Conservation (phyloP, 2,888 invertebrate species). For the Polyommatus iphigenia region DNA sequence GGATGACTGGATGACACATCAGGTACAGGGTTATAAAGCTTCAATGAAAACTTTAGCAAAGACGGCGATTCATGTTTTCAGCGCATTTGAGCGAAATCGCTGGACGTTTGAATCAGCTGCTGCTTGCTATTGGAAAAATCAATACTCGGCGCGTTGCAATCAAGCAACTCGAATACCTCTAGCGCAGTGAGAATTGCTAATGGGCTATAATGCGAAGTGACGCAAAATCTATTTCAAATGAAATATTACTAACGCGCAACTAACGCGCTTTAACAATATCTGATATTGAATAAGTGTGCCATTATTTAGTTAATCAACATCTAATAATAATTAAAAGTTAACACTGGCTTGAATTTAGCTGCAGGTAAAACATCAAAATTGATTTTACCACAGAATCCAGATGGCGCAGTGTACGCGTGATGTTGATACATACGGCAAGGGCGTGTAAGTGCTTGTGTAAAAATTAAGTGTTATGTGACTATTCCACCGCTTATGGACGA, state of each 20-base stretch:
- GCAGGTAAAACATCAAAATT: slow-evolving; percentile 51
- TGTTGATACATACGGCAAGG: slow-evolving; percentile 76
- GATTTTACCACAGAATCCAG: slow-evolving; percentile 52
- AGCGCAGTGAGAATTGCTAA: slow-evolving; percentile 11
- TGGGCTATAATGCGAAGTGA: slow-evolving; percentile 9
- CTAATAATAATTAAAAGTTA: slow-evolving; percentile 58
- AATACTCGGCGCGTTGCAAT: slow-evolving; percentile 53
- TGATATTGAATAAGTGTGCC: slow-evolving; percentile 35
- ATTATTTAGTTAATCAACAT: slow-evolving; percentile 53
- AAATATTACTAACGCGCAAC: slow-evolving; percentile 45
- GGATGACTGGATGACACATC: not conserved
- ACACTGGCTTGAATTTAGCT: slow-evolving; percentile 59
- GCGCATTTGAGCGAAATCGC: slow-evolving; percentile 59
- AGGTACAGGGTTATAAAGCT: slow-evolving; percentile 31
- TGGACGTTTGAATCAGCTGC: slow-evolving; percentile 67
- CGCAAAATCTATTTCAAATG: slow-evolving; percentile 38
- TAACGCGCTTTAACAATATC: slow-evolving; percentile 33
- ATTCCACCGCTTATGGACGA: slow-evolving; percentile 65
- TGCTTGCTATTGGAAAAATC: slow-evolving; percentile 57
- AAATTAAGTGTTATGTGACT: slow-evolving; percentile 76
- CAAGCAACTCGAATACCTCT: not conserved
- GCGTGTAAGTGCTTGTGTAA: slow-evolving; percentile 79
- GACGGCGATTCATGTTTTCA: slow-evolving; percentile 59
- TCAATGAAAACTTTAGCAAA: not conserved
- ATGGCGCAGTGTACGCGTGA: slow-evolving; percentile 78